Base-by-base conservation (phyloP, 2,888 invertebrate species). In the Reticulitermes lucifugus region DNA sequence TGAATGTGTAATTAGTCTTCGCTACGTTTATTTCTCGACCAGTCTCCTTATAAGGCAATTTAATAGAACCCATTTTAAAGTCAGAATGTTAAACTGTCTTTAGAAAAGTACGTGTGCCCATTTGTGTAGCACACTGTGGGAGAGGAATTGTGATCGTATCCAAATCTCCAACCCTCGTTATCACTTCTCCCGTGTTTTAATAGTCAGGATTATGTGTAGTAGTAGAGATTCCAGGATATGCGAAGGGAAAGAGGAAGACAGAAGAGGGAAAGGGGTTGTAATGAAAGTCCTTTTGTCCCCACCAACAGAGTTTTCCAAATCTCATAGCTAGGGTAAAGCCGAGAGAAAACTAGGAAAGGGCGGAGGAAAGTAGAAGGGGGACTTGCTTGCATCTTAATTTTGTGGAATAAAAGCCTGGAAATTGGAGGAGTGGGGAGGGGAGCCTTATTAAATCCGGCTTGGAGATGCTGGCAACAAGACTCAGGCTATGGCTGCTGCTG, bases 161-260 rank as follows among this genome's bases (percentile, higher is more conserved):
- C 65, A 70, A 81, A 81, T 85, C 85, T 84, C 81, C 71, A 41
- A 55, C 29, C 75, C 79, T 80, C 86, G 86, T 86, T 86, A 86
- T 85, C 86, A 86, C 85, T 85, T 82, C 73, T 77, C 79, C 46
- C 79, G 75, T 83, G 86, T 86, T 86, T 86, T 87, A 87, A 87
- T 87, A 86, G 87, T 85, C 84, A 73, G 84, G 87, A 87, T 87
- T 87, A 87, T 86, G 87, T 85, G 83, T 84, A 85, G 84, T 84
- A 75, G 73, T 75, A 83, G 73, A 83, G 83, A 75, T 59, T 73
- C 75, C 10, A 46, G 84, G 84, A 79, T 77, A 65, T 65, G 70
- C 43, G 65, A 80, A 79, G 84, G 29, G 29, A 51, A 29, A 29
- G 60, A 35, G 84, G 84, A 41, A 29, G 79, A 12, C 25, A 46